Evolutionary conservation across 1,140 invertebrate species (phyloP), one percentile per base, ranked within the genome.

Genomic region (Reticulitermes speratus): DNA sequence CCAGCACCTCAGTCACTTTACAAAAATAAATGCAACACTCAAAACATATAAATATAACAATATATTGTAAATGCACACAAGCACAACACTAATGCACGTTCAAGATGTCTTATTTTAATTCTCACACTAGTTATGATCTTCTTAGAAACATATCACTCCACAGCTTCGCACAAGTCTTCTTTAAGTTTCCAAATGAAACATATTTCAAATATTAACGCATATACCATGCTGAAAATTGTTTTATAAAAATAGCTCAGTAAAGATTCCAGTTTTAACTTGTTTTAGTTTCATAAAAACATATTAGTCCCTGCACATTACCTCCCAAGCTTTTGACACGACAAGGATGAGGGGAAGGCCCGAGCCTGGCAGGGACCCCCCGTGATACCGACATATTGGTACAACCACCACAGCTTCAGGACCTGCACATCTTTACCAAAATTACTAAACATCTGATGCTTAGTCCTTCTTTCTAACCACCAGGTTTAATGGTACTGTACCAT

Each of bases 11-110:
- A 8, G n/a, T 75, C 65, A 75, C 65, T 75, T 75, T 75, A 75
- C 25, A 25, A 75, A 75, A 75, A 75, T 75, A 75, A 75, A 75
- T 75, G 65, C 65, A 75, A 75, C 65, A 75, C 65, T 75, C n/a
- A 30, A 30, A 25, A 30, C 11, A 30, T 75, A 75, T 25, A 30
- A 75, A 75, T 75, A 75, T 75, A 30, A 30, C 65, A 30, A 75
- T 75, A 75, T 14, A 16, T 11, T 75, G 65, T 25, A 75, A 75
- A 75, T 75, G 25, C 14, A 75, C n/a, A 30, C 65, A 75, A 30
- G n/a, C 65, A 75, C 65, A 30, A 75, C 9, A n/a, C n/a, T 75
- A 65, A 75, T 75, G 65, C 65, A 75, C 7, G n/a, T 75, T 75
- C 25, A 75, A 65, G 25, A 65, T 75, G 7, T 75, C n/a, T 75